A percentile compares a stretch with the other conserved stretches of the same genome.
Conservation (phyloP, 2,113 vertebrate genomes). For the Triplophysa siluroides region DNA sequence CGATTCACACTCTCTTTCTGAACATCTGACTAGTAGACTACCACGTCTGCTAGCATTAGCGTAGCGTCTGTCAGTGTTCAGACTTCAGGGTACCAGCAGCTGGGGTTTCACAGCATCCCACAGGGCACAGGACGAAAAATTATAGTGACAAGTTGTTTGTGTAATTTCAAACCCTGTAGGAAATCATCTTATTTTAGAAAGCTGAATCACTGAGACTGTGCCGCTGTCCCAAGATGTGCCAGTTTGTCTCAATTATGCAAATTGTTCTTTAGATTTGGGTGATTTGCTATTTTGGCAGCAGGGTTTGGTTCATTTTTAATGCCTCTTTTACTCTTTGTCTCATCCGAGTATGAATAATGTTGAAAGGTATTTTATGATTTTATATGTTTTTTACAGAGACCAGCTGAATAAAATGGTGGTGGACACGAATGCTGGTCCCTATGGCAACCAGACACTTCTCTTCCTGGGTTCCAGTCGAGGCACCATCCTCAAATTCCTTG, state of each 20-base stretch:
- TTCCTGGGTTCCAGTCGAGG: slow-evolving; percentile 92
- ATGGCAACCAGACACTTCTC: slow-evolving; percentile 87
- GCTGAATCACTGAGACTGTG: slow-evolving; percentile 46
- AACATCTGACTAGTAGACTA: neutral
- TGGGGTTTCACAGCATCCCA: slow-evolving; percentile 33
- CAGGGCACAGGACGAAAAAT: slow-evolving; percentile 19
- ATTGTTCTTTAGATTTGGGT: slow-evolving; percentile 57
- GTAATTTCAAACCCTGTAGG: slow-evolving; percentile 61
- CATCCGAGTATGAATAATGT: slow-evolving; percentile 53
- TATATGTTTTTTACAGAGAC: slow-evolving; percentile 73
- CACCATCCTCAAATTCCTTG: slow-evolving; percentile 91
- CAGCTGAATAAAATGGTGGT: slow-evolving; percentile 92
- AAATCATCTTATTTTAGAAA: slow-evolving; percentile 47
- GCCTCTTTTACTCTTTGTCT: slow-evolving; percentile 35
- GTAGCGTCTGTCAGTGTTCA: slow-evolving; percentile 27
- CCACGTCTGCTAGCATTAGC: slow-evolving; percentile 9
- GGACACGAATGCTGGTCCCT: slow-evolving; percentile 84
- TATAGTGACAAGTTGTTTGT: slow-evolving; percentile 51
- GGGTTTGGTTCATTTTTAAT: slow-evolving; percentile 18
- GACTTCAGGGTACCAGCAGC: slow-evolving; percentile 28
- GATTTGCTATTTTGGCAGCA: slow-evolving; percentile 60
- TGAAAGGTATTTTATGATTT: slow-evolving; percentile 1
- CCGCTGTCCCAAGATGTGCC: slow-evolving; percentile 57
- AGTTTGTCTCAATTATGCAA: slow-evolving; percentile 67
- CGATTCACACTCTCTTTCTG: neutral